Base-by-base conservation (phyloP, 2,797 vertebrate species). In the Pachyuromys duprasi region DNA sequence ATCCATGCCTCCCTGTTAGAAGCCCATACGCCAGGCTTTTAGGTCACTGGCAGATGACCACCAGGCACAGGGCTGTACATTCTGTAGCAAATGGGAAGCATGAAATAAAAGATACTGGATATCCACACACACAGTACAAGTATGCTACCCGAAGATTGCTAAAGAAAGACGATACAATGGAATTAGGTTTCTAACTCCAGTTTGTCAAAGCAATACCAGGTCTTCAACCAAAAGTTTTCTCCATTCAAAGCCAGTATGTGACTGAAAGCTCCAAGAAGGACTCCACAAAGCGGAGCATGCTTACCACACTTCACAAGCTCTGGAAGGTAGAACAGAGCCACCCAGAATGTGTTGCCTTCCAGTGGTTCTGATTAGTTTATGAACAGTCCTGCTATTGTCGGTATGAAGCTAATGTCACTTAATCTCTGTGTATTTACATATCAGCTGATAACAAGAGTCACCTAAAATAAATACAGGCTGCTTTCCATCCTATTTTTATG, bases 191-290 rank as follows among this genome's bases (percentile, higher is more conserved):
- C 33, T 31, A 84, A 94, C 91, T 36, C 55, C 28, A 65, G 33
- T 67, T 95, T 87, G 65, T 80, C 24, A 45, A 91, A 95, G n/a
- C 33, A 79, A 89, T 91, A 81, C 22, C 8, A 86, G 76, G 45
- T 2, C 36, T 95, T 75, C n/a, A 67, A 62, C 3, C 31, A 74
- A 76, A 86, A 72, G 45, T 45, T 36, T 81, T 91, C 42, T 80
- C 17, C 20, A 60, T 5, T 57, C 5, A 87, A 81, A 94, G 78
- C 2, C 13, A 39, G 3, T 70, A 13, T 6, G 13, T 84, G 45
- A 88, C 62, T 12, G 4, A 14, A 5, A 80, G 79, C 45, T 13
- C 65, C 9, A 3, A 18, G 8, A 0, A 36, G 9, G 53, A 2
- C 0, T 28, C 88, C 20, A 53, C 28, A 74, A 69, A 76, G n/a